Evolutionary conservation across 2,888 invertebrate genomes (phyloP), one percentile per base, ranked within the genome.

Genomic region (Fragum sueziense): DNA sequence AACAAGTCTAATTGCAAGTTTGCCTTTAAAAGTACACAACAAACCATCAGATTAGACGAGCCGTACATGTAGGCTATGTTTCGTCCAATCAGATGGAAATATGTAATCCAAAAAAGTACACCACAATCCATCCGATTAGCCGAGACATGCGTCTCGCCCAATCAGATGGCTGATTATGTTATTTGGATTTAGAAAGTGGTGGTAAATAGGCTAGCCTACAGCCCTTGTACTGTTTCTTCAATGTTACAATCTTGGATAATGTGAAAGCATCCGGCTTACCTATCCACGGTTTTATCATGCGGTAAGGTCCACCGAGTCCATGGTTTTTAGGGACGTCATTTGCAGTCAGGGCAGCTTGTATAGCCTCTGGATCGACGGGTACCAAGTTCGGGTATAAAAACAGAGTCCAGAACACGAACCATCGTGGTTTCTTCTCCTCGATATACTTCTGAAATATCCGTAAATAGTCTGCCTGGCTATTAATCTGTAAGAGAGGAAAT

Each of bases 251-350:
- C n/a, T n/a, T n/a, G n/a, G n/a, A n/a, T n/a, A n/a, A n/a, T n/a
- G n/a, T n/a, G n/a, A n/a, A n/a, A n/a, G n/a, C n/a, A n/a, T n/a
- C n/a, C 7, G 37, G 14, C 6, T 37, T 47, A 75, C 75, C 75
- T 52, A 75, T 47, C 75, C 75, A 75, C 0, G 70, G 70, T n/a
- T 31, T 22, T 4, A 75, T 17, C 29, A 75, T 51, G 3, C 75
- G 57, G 27, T 75, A 75, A 1, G 70, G 47, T n/a, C 75, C 75
- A 14, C 33, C 70, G 20, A 75, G 20, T 22, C 75, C 75, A n/a
- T 70, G 70, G 54, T 70, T 75, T 37, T 75, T 75, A 0, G 75
- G 75, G 9, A 27, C 67, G 33, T 41, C 70, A 1, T 27, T 51
- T 1, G 72, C 72, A 1, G 61, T 25, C 3, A 72, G 72, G n/a